phyloP scores from a whole-genome alignment of 1,140 invertebrate species.

The Euura saliciscinereae region DNA sequence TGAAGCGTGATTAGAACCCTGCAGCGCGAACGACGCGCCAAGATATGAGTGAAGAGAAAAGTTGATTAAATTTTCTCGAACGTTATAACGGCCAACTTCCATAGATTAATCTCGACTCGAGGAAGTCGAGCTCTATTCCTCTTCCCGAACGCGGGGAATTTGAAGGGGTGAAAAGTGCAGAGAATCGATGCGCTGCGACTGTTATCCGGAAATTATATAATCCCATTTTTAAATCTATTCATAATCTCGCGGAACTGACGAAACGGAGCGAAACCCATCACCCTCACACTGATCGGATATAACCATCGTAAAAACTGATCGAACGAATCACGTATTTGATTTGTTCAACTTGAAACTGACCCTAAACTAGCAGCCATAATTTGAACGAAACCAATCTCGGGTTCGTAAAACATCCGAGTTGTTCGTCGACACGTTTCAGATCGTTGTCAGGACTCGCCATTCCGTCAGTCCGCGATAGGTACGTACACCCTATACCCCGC shows the following conservation, averaged over 20 bases:
- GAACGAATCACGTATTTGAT: not conserved
- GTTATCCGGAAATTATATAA: not conserved
- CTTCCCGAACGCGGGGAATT: not conserved
- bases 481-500: not conserved
- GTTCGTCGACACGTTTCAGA: conserved; percentile 1
- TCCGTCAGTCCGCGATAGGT: not conserved
- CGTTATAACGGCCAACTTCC: not conserved
- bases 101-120: not conserved
- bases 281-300: too few relatives aligned
- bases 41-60: not conserved
- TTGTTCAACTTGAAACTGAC: not conserved
- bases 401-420: not conserved
- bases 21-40: not conserved
- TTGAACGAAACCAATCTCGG: conserved; percentile 6
- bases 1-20: not conserved
- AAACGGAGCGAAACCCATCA: too few relatives aligned
- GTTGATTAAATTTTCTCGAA: not conserved
- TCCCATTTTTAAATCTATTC: not conserved
- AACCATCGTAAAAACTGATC: too few relatives aligned
- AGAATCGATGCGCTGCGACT: not conserved
- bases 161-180: too few relatives aligned
- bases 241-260: too few relatives aligned
- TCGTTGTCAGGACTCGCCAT: not conserved
- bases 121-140: not conserved
- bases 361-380: not conserved